Base-by-base conservation (phyloP, 2,797 vertebrate species). In the Falco novaeseelandiae region DNA sequence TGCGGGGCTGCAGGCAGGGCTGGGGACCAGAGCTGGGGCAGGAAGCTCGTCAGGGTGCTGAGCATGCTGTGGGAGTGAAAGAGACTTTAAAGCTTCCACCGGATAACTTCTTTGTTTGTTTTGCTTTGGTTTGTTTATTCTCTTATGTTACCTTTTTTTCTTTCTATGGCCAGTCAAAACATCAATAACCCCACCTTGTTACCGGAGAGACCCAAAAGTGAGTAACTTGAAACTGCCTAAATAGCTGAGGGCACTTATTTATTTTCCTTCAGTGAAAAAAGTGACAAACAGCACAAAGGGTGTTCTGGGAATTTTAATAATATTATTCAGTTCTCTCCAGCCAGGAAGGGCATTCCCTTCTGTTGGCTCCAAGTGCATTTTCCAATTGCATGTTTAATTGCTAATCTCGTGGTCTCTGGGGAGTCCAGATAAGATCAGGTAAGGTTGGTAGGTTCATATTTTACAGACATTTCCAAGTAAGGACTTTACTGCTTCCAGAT, bases 341-440 rank as follows among this genome's bases (percentile, higher is more conserved):
- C 48, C 32, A 36, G 77, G 69, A 77, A 63, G 69, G 67, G 73
- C 83, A 61, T 95, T 94, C 40, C 40, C 36, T 86, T 84, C 83
- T 65, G 25, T 54, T 92, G 86, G 86, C 77, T 83, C 36, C 57
- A 8, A 11, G 52, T 81, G 59, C 40, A 44, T 52, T 93, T 96
- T 92, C 87, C 92, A 69, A 40, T n/a, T 71, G 73, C 21, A 0
- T 36, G 3, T 86, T 83, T 92, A 86, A 86, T 63, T 77, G 67
- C 57, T 83, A 49, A 71, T 42, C 26, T 46, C 81, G 62, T 17
- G 25, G 63, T 55, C 54, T 46, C 77, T 5, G 10, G 30, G 52
- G 65, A 55, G n/a, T 25, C 36, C 26, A 81, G 92, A 83, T 89
- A 92, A 93, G 62, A 93, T 92, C 95, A 87, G 92, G 81, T 87